Evolutionary conservation across 2,113 vertebrate genomes (phyloP), one percentile per base, ranked within the genome.

Genomic region (Xyrauchen texanus): DNA sequence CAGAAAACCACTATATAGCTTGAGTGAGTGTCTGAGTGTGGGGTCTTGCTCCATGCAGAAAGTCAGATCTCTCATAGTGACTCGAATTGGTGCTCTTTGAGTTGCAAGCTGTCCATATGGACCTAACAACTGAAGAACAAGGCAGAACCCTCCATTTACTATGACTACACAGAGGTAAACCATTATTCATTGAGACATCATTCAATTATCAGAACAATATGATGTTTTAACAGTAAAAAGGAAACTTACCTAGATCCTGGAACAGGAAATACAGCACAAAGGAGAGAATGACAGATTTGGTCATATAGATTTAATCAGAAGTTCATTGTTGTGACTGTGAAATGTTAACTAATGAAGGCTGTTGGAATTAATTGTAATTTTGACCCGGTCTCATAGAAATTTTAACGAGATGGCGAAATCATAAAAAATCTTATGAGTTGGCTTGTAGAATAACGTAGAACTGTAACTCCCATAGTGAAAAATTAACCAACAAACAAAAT

Each of bases 11-110:
- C 82, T 93, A 90, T 98, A 99, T n/a, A 99, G 90, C 46, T 86
- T 78, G n/a, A 94, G 92, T 15, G 97, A 96, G 85, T 91, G 94
- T 51, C 91, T 93, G 71, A 95, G 90, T 21, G 92, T 90, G 70
- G 79, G 92, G 58, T 98, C 95, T 85, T 98, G 95, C 85, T 98
- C 97, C 96, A 99, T 94, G 84, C 94, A 97, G 90, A 95, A 93
- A 85, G 97, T 88, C 88, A 98, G 91, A 88, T 99, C 97, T 91
- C 92, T 95, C 90, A 98, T 92, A 87, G 92, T 93, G 84, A 98
- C 82, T 15, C 95, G 94, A 0, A 93, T 96, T 88, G 93, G 91
- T 12, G 66, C 15, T 61, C 76, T 77, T 52, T 73, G 75, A 44
- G 45, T 12, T 6, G 71, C 62, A 88, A 92, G 93, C 77, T 90